Base-by-base conservation (phyloP, 2,113 vertebrate genomes). In the Oryctolagus cuniculus region DNA sequence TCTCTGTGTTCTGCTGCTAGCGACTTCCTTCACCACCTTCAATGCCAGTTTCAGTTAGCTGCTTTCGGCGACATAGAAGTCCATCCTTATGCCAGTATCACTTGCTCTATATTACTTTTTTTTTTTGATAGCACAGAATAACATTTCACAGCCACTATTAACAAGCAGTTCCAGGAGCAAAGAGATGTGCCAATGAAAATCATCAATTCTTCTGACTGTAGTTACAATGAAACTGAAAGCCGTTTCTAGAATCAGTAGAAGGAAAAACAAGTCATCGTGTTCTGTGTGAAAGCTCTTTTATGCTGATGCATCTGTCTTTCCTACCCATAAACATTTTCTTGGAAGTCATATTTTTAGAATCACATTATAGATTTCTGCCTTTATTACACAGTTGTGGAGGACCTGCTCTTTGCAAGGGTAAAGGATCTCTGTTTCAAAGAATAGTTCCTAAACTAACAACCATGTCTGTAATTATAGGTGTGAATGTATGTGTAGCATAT, bases 211-310 rank as follows among this genome's bases (percentile, higher is more conserved):
- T 25, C 29, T 74, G 7, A 77, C 72, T 67, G 81, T 92, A 81
- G 25, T 86, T 31, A 13, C 73, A 88, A 27, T 49, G 69, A 80
- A 94, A 93, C 16, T 81, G 25, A 66, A 88, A 88, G 64, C 24
- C n/a, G 66, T 81, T 88, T 95, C 90, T 61, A 87, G 72, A 90
- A 24, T 79, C 34, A 87, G 22, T 49, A 73, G 55, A 93, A 89
- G 6, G 27, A 75, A 63, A 77, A 87, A 90, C 12, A 69, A 22
- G 3, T 53, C 34, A 87, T 73, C 15, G 49, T 77, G 15, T 61
- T 78, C 63, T 86, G 44, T 34, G 49, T 80, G 27, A 69, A 84
- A 84, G 11, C n/a, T 7, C 22, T 31, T 78, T 27, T 49, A 24
- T 87, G 58, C 21, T 34, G 31, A 70, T 88, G 22, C 24, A 72